Evolutionary conservation across 64 coral and sea anemone genomes (phyloP), one percentile per base, ranked within the genome.

Genomic region (Actinia equina): DNA sequence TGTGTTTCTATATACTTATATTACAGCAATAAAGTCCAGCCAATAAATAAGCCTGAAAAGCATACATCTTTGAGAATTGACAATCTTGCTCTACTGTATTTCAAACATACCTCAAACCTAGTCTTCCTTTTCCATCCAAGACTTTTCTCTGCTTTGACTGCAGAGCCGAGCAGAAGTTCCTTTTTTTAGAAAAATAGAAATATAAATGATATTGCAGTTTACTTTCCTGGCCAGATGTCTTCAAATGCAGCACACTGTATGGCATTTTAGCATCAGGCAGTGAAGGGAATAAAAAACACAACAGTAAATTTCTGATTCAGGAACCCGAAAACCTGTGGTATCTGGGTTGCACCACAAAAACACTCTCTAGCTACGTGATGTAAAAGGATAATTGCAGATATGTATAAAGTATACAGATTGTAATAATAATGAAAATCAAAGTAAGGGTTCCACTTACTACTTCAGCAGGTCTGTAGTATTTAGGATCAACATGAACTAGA

Each of bases 391-490:
- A 57, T 57, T 16, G 13, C 55, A 12, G 15, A 57, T 57, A 57
- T 37, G 30, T 37, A 37, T 37, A 37, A 37, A 0, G 9, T 12
- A 57, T 2, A 57, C 55, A 57, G 15, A 14, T 57, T 57, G 55
- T 1, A 88, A 18, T 6, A 49, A 11, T 1, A 88, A 18, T 6
- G 7, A 11, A 43, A 87, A 16, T 58, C 18, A 57, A 8, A 57
- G 3, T 16, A 57, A 37, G 30, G 30, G 10, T 46, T 25, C 1
- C 13, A 96, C 91, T 87, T 63, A 96, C 94, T 85, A 96, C 94
- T 96, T 96, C 94, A 58, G 94, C 91, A 83, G 94, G 94, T 57
- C 94, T 87, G 88, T 96, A 96, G 44, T 83, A 96, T 82, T 90
- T 96, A 43, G 94, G 91, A 69, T 96, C 88, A 20, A 96, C 94